A percentile compares a stretch with the other conserved stretches of the same genome.
phyloP scores from a whole-genome alignment of 2,797 vertebrate genomes.

The Anguilla obscura region DNA sequence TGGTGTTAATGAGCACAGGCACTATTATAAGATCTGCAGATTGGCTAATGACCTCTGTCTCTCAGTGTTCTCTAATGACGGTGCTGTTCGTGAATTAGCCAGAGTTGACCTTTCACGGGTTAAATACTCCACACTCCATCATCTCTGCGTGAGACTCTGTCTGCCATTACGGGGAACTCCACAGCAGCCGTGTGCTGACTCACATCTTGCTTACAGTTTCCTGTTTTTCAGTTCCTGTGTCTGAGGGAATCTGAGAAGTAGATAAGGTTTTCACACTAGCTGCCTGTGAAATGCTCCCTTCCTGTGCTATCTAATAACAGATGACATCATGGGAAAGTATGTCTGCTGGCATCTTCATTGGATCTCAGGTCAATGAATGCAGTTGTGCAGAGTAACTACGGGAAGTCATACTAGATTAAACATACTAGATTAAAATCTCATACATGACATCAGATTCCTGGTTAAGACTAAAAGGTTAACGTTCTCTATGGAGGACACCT shows the following conservation, averaged over 20 bases:
- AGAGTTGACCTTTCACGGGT: not conserved
- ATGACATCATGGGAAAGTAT: conserved; percentile 31
- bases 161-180: not conserved
- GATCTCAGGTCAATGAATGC: not conserved
- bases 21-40: not conserved
- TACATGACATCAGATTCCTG: not conserved
- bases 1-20: not conserved
- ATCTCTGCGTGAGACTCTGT: not conserved
- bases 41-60: not conserved
- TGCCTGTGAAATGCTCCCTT: conserved; percentile 41
- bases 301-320: conserved; percentile 28
- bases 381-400: not conserved
- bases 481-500: not conserved
- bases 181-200: not conserved
- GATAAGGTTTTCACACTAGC: conserved; percentile 34
- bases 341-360: not conserved
- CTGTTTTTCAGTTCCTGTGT: conserved; percentile 29
- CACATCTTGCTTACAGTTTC: not conserved
- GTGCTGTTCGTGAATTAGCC: not conserved
- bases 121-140: not conserved
- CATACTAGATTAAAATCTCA: not conserved
- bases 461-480: not conserved
- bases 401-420: not conserved
- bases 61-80: not conserved
- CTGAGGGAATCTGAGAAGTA: conserved; percentile 35